Evolutionary conservation across 1,140 invertebrate species (phyloP).

Genomic region (Cepaea nemoralis): DNA sequence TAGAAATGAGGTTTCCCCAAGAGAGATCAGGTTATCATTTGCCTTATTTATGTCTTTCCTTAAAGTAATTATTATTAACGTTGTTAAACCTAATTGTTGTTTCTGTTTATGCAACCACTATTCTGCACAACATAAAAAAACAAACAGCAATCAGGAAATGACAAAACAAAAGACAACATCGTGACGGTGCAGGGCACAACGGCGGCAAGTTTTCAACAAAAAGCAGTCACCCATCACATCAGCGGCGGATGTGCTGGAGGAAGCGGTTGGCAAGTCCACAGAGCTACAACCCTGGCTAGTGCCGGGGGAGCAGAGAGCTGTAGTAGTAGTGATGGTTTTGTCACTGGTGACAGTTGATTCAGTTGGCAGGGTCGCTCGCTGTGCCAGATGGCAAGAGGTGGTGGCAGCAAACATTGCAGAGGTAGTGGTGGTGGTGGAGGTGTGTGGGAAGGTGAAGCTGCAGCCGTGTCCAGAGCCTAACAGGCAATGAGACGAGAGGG

Average conservation of each 20-base stretch:
- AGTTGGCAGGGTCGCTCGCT: not conserved
- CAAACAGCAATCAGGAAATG: too few relatives aligned
- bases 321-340: not conserved
- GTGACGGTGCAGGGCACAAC: too few relatives aligned
- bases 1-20: too few relatives aligned
- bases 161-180: too few relatives aligned
- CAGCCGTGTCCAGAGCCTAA: conserved; percentile 3
- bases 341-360: not conserved
- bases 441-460: not conserved
- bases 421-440: not conserved
- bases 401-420: not conserved
- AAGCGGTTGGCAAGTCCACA: too few relatives aligned
- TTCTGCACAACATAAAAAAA: too few relatives aligned
- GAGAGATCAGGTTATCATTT: too few relatives aligned
- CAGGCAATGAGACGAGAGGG: not conserved
- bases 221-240: not conserved
- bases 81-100: too few relatives aligned
- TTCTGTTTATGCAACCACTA: too few relatives aligned
- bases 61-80: too few relatives aligned
- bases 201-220: not conserved
- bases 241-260: not conserved
- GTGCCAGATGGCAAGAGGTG: not conserved
- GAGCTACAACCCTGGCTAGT: too few relatives aligned
- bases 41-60: too few relatives aligned
- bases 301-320: not conserved